Conservation (phyloP, 2,888 invertebrate genomes). For the Euphydryas editha region DNA sequence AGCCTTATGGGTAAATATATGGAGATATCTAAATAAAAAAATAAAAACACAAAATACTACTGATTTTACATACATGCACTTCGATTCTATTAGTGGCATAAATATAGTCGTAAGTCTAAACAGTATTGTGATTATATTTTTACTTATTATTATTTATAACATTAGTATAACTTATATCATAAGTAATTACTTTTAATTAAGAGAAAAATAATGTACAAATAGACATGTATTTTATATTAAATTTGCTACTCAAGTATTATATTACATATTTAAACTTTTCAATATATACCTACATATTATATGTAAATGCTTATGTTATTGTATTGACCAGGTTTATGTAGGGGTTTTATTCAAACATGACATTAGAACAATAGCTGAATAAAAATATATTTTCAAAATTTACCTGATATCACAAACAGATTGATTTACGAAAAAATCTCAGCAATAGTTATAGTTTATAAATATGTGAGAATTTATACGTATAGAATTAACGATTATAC, state of each 20-base stretch:
- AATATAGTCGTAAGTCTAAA: slow-evolving; percentile 22
- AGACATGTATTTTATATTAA: slow-evolving; percentile 15
- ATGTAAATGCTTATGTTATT: background rate
- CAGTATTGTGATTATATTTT: slow-evolving; percentile 34
- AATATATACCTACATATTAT: background rate
- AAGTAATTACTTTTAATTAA: slow-evolving; percentile 9
- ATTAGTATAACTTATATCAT: no score
- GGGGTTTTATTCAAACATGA: slow-evolving; percentile 5
- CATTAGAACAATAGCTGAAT: slow-evolving; percentile 1
- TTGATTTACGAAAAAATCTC: background rate
- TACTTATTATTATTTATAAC: slow-evolving; percentile 4
- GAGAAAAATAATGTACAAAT: slow-evolving; percentile 9
- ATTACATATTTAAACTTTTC: background rate
- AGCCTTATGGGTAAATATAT: background rate
- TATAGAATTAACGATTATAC: no score
- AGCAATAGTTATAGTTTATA: no score
- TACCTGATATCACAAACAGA: background rate
- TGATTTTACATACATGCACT: slow-evolving; percentile 1
- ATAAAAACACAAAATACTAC: no score
- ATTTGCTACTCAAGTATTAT: slow-evolving; percentile 9
- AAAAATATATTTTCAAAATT: background rate
- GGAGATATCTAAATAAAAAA: background rate
- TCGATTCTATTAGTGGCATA: background rate
- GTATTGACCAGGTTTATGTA: slow-evolving; percentile 4
- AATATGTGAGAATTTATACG: no score